A percentile compares a stretch with the other conserved stretches of the same genome.
Evolutionary conservation across 2,888 invertebrate genomes (phyloP).

Genomic region (Arctia plantaginis): DNA sequence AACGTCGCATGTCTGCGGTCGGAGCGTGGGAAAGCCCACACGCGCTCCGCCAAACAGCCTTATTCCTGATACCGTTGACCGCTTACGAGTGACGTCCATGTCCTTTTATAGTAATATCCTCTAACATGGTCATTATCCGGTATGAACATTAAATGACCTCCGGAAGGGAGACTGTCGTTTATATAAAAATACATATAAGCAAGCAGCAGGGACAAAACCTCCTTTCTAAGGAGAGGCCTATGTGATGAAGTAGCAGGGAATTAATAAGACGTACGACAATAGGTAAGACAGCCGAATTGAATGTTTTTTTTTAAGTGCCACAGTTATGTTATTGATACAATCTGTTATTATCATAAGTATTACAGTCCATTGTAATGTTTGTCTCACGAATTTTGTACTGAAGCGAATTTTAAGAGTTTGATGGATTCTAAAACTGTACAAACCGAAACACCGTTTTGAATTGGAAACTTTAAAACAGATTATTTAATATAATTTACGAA

Average conservation of each 20-base stretch:
- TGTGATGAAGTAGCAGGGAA: background rate
- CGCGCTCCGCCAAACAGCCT: slow-evolving; percentile 51
- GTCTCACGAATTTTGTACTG: background rate
- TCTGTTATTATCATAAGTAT: background rate
- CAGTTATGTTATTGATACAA: background rate
- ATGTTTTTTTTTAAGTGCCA: background rate
- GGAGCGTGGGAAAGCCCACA: slow-evolving; percentile 76
- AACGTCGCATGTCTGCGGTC: slow-evolving; percentile 82
- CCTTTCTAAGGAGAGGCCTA: too few species aligned
- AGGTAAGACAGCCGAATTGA: background rate
- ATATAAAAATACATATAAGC: background rate
- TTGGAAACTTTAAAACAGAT: background rate
- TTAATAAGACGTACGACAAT: background rate
- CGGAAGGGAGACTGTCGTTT: slow-evolving; percentile 3
- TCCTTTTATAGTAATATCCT: background rate
- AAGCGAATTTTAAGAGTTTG: too few species aligned
- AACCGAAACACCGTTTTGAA: background rate
- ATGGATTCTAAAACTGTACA: background rate
- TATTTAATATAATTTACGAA: background rate
- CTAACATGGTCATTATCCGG: slow-evolving; percentile 18
- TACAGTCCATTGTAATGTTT: background rate
- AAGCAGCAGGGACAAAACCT: too few species aligned
- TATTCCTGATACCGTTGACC: slow-evolving; percentile 57
- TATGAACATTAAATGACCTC: slow-evolving; percentile 6
- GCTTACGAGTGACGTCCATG: slow-evolving; percentile 28